phyloP scores from a whole-genome alignment of 2,113 vertebrate genomes.

The Upupa epops region DNA sequence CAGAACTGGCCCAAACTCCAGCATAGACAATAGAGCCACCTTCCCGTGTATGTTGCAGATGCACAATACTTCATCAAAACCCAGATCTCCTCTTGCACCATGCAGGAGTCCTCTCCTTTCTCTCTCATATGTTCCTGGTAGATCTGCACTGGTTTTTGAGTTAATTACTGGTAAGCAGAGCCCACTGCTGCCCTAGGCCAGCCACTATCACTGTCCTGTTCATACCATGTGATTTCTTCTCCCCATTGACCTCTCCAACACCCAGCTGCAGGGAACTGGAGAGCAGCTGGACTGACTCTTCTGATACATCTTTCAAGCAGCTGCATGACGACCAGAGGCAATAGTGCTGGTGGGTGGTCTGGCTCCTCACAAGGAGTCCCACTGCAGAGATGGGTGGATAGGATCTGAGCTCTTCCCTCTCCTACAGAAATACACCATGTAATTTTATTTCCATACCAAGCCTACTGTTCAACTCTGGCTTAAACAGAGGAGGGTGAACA shows the following conservation, averaged over 20 bases:
- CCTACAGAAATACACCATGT: fast-evolving
- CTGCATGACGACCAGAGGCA: fast-evolving
- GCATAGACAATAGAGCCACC: background rate
- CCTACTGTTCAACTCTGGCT: background rate
- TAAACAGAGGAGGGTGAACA: fast-evolving
- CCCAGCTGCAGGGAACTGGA: fast-evolving
- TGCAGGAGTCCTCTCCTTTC: fast-evolving
- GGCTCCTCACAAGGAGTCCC: background rate
- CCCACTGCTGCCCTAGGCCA: fast-evolving
- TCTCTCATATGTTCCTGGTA: too few species aligned
- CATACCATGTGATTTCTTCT: background rate
- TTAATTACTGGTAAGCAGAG: fast-evolving
- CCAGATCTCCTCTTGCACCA: background rate
- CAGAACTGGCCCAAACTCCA: fast-evolving
- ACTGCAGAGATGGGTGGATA: background rate
- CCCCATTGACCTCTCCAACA: fast-evolving
- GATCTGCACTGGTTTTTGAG: background rate
- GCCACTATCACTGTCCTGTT: background rate
- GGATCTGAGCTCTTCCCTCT: background rate
- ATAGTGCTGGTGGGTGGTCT: background rate
- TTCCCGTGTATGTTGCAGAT: fast-evolving
- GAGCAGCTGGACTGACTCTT: background rate
- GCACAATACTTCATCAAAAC: background rate
- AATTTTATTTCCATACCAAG: background rate
- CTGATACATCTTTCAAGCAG: background rate